These are phyloP conservation scores for Alentia gelatinosa DNA, from an alignment of 2,888 invertebrate species.

Conservation along the genomic window DNA sequence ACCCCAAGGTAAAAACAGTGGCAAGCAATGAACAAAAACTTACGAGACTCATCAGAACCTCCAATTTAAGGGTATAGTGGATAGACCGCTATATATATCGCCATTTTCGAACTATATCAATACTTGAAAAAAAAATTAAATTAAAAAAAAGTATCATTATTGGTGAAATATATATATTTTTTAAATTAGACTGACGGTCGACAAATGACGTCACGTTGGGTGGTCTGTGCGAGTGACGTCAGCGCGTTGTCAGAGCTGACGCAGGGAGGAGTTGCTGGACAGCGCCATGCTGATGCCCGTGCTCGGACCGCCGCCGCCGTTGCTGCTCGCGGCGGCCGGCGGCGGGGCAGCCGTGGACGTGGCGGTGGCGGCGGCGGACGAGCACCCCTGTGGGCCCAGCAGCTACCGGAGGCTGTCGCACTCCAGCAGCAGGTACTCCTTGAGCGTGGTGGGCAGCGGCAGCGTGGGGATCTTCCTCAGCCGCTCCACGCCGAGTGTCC, in stretches of 20 bases:
- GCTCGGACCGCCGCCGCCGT: background rate
- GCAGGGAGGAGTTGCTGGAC: constrained; percentile 24
- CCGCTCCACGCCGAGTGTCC: constrained; percentile 69
- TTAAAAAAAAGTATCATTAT: too few species aligned
- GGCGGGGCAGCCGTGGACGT: background rate
- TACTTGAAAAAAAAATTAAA: too few species aligned
- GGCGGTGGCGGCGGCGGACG: background rate
- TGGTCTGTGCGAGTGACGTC: too few species aligned
- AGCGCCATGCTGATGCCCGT: constrained; percentile 23
- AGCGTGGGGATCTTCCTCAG: constrained; percentile 70
- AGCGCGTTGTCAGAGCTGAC: constrained; percentile 9
- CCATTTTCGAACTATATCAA: too few species aligned
- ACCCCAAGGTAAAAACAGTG: too few species aligned
- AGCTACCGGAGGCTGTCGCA: constrained; percentile 46
- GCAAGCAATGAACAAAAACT: too few species aligned
- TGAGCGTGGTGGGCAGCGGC: constrained; percentile 73
- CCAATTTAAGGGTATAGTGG: too few species aligned
- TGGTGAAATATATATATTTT: too few species aligned
- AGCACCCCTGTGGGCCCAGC: background rate
- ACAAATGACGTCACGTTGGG: too few species aligned
- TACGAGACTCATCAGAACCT: too few species aligned
- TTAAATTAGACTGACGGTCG: too few species aligned
- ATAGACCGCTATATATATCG: too few species aligned
- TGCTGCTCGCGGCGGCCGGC: background rate
- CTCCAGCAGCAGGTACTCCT: constrained; percentile 71